Evolutionary conservation across 1,140 invertebrate species (phyloP).

Genomic region (Drosophila subobscura): DNA sequence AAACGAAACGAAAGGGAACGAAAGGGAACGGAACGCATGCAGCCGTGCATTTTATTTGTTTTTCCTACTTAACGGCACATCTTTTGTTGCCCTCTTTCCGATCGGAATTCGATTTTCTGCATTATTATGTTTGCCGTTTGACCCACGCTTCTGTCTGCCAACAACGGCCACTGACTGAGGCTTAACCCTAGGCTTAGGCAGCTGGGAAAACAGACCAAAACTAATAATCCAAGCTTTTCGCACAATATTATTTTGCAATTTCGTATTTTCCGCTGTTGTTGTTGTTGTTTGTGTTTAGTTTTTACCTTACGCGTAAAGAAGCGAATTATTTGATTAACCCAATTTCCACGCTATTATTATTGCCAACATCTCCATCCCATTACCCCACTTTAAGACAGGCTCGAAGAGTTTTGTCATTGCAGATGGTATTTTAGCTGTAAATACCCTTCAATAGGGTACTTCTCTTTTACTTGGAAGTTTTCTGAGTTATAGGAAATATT

Average conservation of each 20-base stretch:
- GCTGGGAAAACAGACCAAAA: conserved; percentile 2
- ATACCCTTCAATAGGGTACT: too few relatives aligned
- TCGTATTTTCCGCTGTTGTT: conserved; percentile 32
- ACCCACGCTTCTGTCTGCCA: background rate
- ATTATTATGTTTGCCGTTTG: conserved; percentile 6
- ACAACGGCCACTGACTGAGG: conserved; percentile 2
- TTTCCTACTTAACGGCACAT: conserved; percentile 1
- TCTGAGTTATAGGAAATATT: too few relatives aligned
- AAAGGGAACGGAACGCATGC: conserved; percentile 20
- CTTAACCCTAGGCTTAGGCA: conserved; percentile 3
- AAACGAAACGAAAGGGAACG: conserved; percentile 7
- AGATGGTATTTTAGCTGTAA: background rate
- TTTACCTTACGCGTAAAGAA: conserved; percentile 30
- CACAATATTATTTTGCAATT: conserved; percentile 69
- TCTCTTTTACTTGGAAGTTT: too few relatives aligned
- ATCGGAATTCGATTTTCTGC: conserved; percentile 36
- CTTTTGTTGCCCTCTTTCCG: conserved; percentile 7
- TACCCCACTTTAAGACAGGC: background rate
- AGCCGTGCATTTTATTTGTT: conserved; percentile 45
- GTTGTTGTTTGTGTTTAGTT: background rate
- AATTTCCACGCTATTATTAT: conserved; percentile 71
- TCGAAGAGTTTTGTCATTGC: conserved; percentile 35
- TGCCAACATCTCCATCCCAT: conserved; percentile 4
- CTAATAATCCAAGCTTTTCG: conserved; percentile 46
- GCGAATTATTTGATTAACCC: conserved; percentile 56